phyloP scores from a whole-genome alignment of 2,888 invertebrate species.

The Callosobruchus maculatus region DNA sequence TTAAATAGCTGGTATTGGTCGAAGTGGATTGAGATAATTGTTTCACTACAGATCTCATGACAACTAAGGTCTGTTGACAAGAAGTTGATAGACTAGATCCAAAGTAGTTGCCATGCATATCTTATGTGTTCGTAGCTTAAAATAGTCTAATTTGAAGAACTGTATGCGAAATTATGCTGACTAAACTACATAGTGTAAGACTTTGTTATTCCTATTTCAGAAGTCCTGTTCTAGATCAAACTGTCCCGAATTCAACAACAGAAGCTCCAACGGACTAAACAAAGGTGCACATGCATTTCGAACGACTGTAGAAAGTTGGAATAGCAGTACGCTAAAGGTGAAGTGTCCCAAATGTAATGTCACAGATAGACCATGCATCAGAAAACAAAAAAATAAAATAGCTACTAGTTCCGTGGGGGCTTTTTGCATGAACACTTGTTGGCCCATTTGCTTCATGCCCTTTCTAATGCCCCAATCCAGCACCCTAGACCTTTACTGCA shows the following conservation, averaged over 20 bases:
- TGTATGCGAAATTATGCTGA: too few species aligned
- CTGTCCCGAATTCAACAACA: neutral
- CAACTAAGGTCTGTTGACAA: too few species aligned
- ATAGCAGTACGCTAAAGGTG: conserved; percentile 33
- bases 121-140: too few species aligned
- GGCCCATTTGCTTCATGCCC: conserved; percentile 46
- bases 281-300: neutral
- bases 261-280: neutral
- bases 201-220: neutral
- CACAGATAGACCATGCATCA: conserved; percentile 38
- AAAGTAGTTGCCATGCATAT: too few species aligned
- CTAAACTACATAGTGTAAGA: neutral
- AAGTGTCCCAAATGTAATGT: conserved; percentile 36
- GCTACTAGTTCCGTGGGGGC: conserved; percentile 37
- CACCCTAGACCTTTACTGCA: conserved; percentile 47
- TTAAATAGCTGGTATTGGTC: too few species aligned
- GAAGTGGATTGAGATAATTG: too few species aligned
- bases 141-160: too few species aligned
- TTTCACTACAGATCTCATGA: too few species aligned
- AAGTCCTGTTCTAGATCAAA: neutral
- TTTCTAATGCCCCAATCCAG: conserved; percentile 41
- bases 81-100: too few species aligned
- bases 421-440: conserved; percentile 41
- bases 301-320: conserved; percentile 41
- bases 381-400: conserved; percentile 43